Conservation (phyloP, 2,113 vertebrate genomes). For the Columba livia region DNA sequence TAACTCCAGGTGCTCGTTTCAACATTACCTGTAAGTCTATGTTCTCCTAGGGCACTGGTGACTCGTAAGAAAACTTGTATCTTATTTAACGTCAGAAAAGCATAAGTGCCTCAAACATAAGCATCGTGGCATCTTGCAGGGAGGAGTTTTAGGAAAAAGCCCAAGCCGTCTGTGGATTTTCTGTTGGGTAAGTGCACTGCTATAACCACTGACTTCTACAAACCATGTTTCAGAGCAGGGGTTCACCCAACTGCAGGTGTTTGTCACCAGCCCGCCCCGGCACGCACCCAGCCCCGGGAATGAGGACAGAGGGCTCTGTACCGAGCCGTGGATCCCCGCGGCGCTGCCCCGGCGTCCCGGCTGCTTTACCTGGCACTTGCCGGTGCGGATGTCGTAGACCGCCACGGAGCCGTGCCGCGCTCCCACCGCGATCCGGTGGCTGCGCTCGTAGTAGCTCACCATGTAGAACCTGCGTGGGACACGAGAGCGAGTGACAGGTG, state of each 20-base stretch:
- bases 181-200: not conserved
- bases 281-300: not conserved
- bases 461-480: constrained; percentile 90
- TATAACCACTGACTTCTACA: not conserved
- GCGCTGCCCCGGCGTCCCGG: not conserved
- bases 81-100: not conserved
- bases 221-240: not conserved
- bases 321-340: no score
- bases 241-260: not conserved
- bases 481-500: not conserved
- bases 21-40: not conserved
- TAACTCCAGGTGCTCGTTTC: not conserved
- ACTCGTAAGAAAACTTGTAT: not conserved
- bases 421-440: constrained; percentile 91
- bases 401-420: constrained; percentile 93
- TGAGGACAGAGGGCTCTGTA: no score
- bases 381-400: constrained; percentile 94
- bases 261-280: not conserved
- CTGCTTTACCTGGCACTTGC: constrained; percentile 92
- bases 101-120: not conserved
- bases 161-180: not conserved
- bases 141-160: not conserved
- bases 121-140: not conserved
- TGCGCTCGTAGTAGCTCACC: constrained; percentile 97
- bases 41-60: not conserved